Evolutionary conservation across 1,140 invertebrate species (phyloP).

Genomic region (Drosophila dunni): DNA sequence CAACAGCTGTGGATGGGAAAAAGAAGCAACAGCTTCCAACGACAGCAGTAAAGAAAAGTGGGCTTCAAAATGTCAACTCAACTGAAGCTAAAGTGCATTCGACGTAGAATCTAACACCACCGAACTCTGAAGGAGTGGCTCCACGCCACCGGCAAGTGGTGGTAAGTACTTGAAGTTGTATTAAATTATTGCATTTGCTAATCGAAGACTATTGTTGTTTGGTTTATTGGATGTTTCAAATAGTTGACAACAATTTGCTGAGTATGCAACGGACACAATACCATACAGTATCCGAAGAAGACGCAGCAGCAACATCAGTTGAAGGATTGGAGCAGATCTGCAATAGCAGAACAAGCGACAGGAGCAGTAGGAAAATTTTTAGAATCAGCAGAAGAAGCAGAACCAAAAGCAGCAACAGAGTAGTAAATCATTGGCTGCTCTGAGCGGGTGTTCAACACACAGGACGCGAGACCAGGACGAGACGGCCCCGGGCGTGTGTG

Average conservation of each 20-base stretch:
- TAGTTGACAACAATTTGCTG: conserved; percentile 51
- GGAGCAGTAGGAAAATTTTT: conserved; percentile 1
- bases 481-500: conserved; percentile 74
- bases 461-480: conserved; percentile 61
- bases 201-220: too few relatives aligned
- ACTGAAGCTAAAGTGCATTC: conserved; percentile 8
- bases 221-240: neutral
- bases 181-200: neutral
- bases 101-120: conserved; percentile 3
- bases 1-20: conserved; percentile 8
- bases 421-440: conserved; percentile 41
- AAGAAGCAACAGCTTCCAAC: conserved; percentile 24
- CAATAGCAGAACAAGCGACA: conserved; percentile 26
- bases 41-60: neutral
- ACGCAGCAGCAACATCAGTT: conserved; percentile 43
- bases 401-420: conserved; percentile 14
- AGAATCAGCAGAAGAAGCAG: conserved; percentile 17
- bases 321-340: conserved; percentile 21
- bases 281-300: conserved; percentile 33
- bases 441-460: conserved; percentile 39
- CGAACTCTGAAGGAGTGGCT: conserved; percentile 36
- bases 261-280: conserved; percentile 54
- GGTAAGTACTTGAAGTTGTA: conserved; percentile 28
- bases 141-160: conserved; percentile 51
- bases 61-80: conserved; percentile 34